Evolutionary conservation across 1,140 invertebrate genomes (phyloP).

Genomic region (Hylyphantes graminicola): DNA sequence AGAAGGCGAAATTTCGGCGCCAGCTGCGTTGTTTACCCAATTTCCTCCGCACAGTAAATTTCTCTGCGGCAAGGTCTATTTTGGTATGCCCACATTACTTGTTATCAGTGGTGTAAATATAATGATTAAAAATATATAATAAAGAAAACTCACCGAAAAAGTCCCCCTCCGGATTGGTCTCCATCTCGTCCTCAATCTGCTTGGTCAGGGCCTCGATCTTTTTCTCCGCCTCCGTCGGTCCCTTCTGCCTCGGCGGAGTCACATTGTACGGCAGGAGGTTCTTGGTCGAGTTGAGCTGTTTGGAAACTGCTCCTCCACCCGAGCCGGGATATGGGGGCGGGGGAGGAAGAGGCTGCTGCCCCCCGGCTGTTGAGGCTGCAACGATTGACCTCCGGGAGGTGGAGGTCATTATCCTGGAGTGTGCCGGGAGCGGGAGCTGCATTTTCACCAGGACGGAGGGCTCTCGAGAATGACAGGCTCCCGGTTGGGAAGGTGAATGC

Average conservation of each 20-base stretch:
- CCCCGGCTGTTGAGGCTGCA: not conserved
- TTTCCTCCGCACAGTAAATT: no score
- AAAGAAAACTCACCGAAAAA: conserved; percentile 84
- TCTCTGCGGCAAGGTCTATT: no score
- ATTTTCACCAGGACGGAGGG: conserved; percentile 23
- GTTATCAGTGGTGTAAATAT: no score
- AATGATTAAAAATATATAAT: not conserved
- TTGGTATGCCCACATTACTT: no score
- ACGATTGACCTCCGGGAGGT: not conserved
- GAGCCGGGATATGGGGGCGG: conserved; percentile 49
- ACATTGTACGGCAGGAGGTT: conserved; percentile 87
- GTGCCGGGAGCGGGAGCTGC: conserved; percentile 34
- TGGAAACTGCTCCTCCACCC: conserved; percentile 21
- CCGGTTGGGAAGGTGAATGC: not conserved
- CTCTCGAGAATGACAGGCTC: conserved; percentile 19
- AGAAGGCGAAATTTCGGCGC: no score
- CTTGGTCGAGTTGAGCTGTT: conserved; percentile 73
- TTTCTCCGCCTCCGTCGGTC: conserved; percentile 87
- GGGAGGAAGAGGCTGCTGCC: conserved; percentile 32
- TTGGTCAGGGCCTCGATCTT: conserved; percentile 91
- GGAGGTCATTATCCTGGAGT: conserved; percentile 21
- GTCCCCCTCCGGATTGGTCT: conserved; percentile 92
- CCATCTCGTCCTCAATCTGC: conserved; percentile 93
- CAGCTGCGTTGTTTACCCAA: no score
- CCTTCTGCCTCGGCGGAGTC: conserved; percentile 76